Evolutionary conservation across 2,888 invertebrate genomes (phyloP).

Genomic region (Tiliacea aurago): DNA sequence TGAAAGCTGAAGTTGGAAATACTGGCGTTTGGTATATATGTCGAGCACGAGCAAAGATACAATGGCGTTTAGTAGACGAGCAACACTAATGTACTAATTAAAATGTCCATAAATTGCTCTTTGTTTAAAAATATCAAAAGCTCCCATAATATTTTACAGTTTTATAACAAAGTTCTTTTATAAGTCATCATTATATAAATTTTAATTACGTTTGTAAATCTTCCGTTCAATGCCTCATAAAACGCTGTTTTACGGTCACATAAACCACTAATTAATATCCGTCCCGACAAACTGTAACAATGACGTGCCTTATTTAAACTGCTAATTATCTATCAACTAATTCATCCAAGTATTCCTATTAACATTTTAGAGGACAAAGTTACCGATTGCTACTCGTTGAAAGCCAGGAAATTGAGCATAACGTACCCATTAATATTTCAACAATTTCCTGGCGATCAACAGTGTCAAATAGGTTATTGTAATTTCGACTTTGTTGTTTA

Average conservation of each 20-base stretch:
- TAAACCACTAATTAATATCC: conserved; percentile 53
- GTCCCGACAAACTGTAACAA: conserved; percentile 52
- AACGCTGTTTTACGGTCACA: conserved; percentile 41
- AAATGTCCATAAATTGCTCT: conserved; percentile 5
- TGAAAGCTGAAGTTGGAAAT: conserved; percentile 11
- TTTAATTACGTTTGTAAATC: conserved; percentile 41
- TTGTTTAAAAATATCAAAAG: conserved; percentile 20
- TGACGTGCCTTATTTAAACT: conserved; percentile 61
- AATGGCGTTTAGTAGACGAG: not conserved
- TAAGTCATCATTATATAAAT: conserved; percentile 20
- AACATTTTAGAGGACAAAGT: conserved; percentile 81
- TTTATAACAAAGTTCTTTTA: conserved; percentile 12
- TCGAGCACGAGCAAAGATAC: not conserved
- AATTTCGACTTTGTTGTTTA: conserved; percentile 61
- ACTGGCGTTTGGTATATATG: not conserved
- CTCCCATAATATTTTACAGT: not conserved
- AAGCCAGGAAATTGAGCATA: conserved; percentile 89
- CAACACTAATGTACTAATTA: not conserved
- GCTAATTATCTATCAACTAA: conserved; percentile 71
- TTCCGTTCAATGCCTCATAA: conserved; percentile 46
- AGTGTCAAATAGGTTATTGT: conserved; percentile 57
- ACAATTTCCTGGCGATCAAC: conserved; percentile 86
- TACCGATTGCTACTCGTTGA: conserved; percentile 85
- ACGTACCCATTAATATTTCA: conserved; percentile 88
- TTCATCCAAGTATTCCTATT: conserved; percentile 72